phyloP scores from a whole-genome alignment of 2,113 vertebrate genomes.

The Pangasianodon hypophthalmus region DNA sequence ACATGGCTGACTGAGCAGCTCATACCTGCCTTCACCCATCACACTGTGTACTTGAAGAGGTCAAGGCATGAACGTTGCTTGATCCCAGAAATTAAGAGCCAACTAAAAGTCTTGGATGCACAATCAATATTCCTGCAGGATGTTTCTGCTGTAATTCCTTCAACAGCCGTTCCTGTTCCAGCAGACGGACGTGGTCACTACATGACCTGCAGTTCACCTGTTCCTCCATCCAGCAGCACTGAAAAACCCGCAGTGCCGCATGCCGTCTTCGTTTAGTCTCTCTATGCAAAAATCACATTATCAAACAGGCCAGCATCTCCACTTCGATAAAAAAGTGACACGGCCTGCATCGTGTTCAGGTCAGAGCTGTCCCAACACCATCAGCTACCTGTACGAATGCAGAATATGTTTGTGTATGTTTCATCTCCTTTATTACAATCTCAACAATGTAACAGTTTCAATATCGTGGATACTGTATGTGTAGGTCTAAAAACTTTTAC shows the following conservation, averaged over 20 bases:
- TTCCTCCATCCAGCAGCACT: background rate
- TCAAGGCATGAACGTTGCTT: background rate
- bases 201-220: background rate
- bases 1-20: background rate
- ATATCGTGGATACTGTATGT: background rate
- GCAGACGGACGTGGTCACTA: background rate
- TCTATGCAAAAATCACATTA: constrained; percentile 1
- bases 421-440: background rate
- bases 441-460: no score
- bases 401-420: background rate
- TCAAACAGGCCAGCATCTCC: background rate
- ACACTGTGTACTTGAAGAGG: constrained; percentile 9
- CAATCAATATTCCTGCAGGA: background rate
- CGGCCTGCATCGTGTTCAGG: constrained; percentile 70
- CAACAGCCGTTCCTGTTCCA: background rate
- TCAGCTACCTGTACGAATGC: constrained; percentile 64
- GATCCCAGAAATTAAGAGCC: background rate
- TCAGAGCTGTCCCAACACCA: constrained; percentile 44
- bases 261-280: constrained; percentile 13
- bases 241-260: background rate
- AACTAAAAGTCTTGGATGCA: background rate
- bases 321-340: constrained; percentile 58
- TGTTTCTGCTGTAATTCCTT: background rate
- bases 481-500: background rate
- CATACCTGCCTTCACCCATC: background rate